Evolutionary conservation across 2,113 vertebrate species (phyloP).

Genomic region (Xiphophorus maculatus): DNA sequence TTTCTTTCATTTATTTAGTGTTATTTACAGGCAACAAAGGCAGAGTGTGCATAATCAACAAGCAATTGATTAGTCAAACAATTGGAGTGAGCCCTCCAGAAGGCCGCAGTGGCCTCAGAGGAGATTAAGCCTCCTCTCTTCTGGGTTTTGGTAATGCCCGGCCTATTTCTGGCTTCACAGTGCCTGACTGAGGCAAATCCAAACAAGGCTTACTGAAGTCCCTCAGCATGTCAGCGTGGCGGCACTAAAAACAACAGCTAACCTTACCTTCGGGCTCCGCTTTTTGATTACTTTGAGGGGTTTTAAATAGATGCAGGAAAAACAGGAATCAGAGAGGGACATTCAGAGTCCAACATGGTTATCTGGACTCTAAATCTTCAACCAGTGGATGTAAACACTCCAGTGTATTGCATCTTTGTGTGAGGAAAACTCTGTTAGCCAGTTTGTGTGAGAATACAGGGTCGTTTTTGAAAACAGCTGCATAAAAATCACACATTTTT

Average conservation of each 20-base stretch:
- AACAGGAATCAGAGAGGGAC: not conserved
- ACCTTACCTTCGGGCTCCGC: slow-evolving; percentile 17
- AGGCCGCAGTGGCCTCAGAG: slow-evolving; percentile 28
- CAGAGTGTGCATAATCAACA: slow-evolving; percentile 49
- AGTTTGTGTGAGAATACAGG: slow-evolving; percentile 64
- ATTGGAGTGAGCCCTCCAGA: slow-evolving; percentile 50
- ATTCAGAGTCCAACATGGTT: not conserved
- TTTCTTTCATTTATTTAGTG: slow-evolving; percentile 1
- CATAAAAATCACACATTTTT: slow-evolving; percentile 24
- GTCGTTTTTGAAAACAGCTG: slow-evolving; percentile 65
- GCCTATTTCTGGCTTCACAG: slow-evolving; percentile 43
- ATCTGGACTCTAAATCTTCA: slow-evolving; percentile 21
- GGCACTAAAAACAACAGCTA: slow-evolving; percentile 10
- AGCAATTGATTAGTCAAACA: slow-evolving; percentile 59
- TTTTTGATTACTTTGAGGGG: slow-evolving; percentile 3
- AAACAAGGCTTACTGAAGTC: slow-evolving; percentile 51
- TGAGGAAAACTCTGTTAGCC: slow-evolving; percentile 22
- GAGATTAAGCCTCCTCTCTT: slow-evolving; percentile 51
- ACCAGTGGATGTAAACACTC: slow-evolving; percentile 21
- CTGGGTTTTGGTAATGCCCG: slow-evolving; percentile 31
- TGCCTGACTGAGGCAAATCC: slow-evolving; percentile 41
- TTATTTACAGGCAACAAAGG: slow-evolving; percentile 46
- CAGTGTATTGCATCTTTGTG: slow-evolving; percentile 2
- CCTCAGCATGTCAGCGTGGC: slow-evolving; percentile 16
- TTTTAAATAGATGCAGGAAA: not conserved